Evolutionary conservation across 2,888 invertebrate species (phyloP), one percentile per base, ranked within the genome.

Genomic region (Brassicogethes aeneus): DNA sequence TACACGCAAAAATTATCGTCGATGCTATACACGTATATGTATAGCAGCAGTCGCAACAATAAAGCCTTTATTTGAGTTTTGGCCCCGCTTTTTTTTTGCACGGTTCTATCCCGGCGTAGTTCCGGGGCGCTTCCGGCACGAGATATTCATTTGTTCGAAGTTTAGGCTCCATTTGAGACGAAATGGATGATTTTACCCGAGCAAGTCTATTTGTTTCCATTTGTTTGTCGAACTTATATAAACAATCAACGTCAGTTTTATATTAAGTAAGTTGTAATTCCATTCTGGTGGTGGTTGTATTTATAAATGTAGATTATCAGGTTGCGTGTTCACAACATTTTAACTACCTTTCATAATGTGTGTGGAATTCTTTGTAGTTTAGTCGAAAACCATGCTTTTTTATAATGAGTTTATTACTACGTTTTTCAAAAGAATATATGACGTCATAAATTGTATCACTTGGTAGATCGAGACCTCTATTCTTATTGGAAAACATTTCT

Each of bases 51-150:
- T n/a, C n/a, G 23, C 49, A 53, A 53, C 57, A 54, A 55, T 55
- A 46, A 53, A 37, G 51, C 53, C 57, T 56, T 56, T 55, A 62
- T 65, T 65, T 64, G 65, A 66, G 45, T 64, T 61, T 56, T 53
- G 52, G 55, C 57, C 60, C 59, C 57, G 54, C 54, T 46, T 50
- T 45, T n/a, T 46, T 48, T 50, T 50, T 50, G 51, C 41, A 49
- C 48, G 56, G 51, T 23, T 10, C 55, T 56, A 47, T 57, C 60
- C 60, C 60, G 53, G 55, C 42, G 44, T 50, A 43, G 51, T 23
- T 23, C 23, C 5, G 23, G 5, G 10, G 5, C 23, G 23, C 23
- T 23, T 23, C 23, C 23, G 23, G 23, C 23, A 5, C 10, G 23
- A 48, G 48, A 55, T 50, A 50, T 51, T 55, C 57, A 56, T 60